Evolutionary conservation across 2,797 vertebrate species (phyloP).

Genomic region (Moxostoma hubbsi): DNA sequence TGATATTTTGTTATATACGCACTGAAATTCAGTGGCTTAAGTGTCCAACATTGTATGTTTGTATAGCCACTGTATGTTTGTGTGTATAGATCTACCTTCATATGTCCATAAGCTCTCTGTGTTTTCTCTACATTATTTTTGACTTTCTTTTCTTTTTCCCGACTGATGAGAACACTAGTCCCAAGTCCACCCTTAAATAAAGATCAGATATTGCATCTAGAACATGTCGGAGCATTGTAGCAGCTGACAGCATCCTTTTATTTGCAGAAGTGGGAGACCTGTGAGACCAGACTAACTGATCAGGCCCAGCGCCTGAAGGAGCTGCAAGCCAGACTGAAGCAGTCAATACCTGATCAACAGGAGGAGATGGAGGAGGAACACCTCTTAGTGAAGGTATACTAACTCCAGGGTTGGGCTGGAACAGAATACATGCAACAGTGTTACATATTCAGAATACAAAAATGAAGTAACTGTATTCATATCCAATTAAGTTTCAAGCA

Average conservation of each 20-base stretch:
- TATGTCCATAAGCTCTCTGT: not conserved
- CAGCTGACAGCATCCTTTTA: not conserved
- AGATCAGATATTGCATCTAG: not conserved
- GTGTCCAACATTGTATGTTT: not conserved
- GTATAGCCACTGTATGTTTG: conserved; percentile 1
- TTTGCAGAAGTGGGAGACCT: conserved; percentile 84
- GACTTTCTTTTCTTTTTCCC: not conserved
- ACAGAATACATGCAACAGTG: too few relatives aligned
- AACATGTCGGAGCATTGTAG: not conserved
- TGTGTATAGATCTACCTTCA: not conserved
- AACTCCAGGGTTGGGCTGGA: not conserved
- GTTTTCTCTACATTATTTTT: conserved; percentile 2
- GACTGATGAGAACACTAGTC: not conserved
- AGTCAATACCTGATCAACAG: conserved; percentile 77
- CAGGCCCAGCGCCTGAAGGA: conserved; percentile 72
- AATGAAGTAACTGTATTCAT: too few relatives aligned
- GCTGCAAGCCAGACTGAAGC: conserved; percentile 77
- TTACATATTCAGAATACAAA: too few relatives aligned
- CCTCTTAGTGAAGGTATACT: conserved; percentile 78
- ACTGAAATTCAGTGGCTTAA: too few relatives aligned
- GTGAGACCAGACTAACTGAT: conserved; percentile 76
- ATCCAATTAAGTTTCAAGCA: too few relatives aligned
- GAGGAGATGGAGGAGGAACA: conserved; percentile 76
- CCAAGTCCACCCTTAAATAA: not conserved
- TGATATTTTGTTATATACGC: too few relatives aligned